Evolutionary conservation across 2,797 vertebrate genomes (phyloP), one percentile per base, ranked within the genome.

Genomic region (Coccyzus lansbergi): DNA sequence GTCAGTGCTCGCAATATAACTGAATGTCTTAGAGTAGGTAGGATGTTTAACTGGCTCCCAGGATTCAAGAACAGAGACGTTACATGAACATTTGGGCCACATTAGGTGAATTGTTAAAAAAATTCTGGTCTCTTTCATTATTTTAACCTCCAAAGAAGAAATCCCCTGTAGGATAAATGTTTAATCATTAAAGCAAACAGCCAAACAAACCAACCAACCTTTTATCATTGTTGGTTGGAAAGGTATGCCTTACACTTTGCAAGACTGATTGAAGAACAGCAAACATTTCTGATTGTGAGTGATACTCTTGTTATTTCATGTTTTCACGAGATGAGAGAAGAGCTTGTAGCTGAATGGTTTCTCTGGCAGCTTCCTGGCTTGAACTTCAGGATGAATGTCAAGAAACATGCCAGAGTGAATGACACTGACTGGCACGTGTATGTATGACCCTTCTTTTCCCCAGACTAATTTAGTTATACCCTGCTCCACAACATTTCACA

Each of bases 101-200:
- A 2, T 53, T 38, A 92, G 15, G 51, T 52, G 63, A 94, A 65
- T 10, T 53, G 38, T 71, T 93, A 1, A 82, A 91, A 77, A 87
- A 75, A 64, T 25, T 67, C 34, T 75, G 31, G 22, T 83, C n/a
- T 74, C 15, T 86, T 26, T 90, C 78, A 68, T 93, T 81, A 75
- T 69, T 95, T 86, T 89, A 65, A 86, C 49, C 65, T 88, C 67
- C 56, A 77, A 31, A 82, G 65, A 83, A 89, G 46, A 81, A 93
- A 92, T 51, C 29, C 56, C 53, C 83, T 70, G 12, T 62, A 69
- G 86, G 52, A 84, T 62, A 92, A 77, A 56, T 48, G 40, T 90
- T 85, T 83, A 80, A 78, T 74, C 33, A 29, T 77, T 58, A 68
- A 88, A 75, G 36, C 13, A 93, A 94, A 81, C 1, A 13, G 67